Conservation (phyloP, 64 coral and sea anemone species). For the Pachyseris speciosa region DNA sequence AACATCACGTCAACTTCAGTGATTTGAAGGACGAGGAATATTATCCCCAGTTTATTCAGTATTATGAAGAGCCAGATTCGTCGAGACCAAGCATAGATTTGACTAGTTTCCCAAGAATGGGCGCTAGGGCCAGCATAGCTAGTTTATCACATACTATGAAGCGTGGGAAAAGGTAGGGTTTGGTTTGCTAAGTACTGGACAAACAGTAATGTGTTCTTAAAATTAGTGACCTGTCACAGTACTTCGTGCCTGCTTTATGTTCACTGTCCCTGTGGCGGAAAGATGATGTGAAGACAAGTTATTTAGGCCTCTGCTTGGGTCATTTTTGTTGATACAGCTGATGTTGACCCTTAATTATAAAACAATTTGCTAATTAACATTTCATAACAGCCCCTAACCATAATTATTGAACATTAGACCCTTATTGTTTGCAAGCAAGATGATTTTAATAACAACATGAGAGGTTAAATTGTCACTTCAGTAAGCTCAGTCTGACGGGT, state of each 20-base stretch:
- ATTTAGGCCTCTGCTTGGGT: background rate
- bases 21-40: constrained; percentile 1
- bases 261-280: background rate
- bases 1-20: constrained; percentile 1
- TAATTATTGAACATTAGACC: background rate
- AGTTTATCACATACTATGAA: constrained; percentile 27
- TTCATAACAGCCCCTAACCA: background rate
- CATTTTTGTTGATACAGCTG: background rate
- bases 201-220: background rate
- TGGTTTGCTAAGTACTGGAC: background rate
- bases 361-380: background rate
- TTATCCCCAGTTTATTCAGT: constrained; percentile 23
- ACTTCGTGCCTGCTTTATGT: too few species aligned
- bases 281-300: background rate
- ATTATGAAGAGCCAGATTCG: background rate
- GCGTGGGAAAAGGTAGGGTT: constrained; percentile 19
- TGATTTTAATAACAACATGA: background rate
- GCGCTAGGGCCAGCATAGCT: constrained; percentile 8
- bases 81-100: constrained; percentile 19
- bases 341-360: constrained; percentile 11
- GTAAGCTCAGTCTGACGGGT: background rate
- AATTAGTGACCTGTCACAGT: background rate
- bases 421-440: background rate
- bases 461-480: background rate
- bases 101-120: background rate